A percentile compares a stretch with the other conserved stretches of the same genome.
phyloP scores from a whole-genome alignment of 2,888 invertebrate species.

The Panopea generosa region DNA sequence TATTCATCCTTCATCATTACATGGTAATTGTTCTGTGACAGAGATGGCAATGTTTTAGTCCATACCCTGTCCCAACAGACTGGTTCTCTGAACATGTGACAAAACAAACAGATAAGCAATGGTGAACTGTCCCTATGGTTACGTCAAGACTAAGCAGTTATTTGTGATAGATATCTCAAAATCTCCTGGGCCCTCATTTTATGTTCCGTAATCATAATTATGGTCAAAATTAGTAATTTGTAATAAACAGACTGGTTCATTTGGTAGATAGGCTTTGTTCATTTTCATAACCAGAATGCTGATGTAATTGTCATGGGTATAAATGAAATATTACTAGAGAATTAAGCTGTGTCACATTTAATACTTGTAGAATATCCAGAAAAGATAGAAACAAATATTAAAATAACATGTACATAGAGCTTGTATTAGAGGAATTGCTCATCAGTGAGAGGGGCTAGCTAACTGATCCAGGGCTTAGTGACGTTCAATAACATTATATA shows the following conservation, averaged over 20 bases:
- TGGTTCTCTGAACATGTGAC: conserved; percentile 15
- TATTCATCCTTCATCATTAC: conserved; percentile 17
- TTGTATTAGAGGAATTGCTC: too few species aligned
- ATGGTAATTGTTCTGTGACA: conserved; percentile 23
- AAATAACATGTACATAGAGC: too few species aligned
- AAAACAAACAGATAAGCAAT: conserved; percentile 42
- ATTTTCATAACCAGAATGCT: neutral
- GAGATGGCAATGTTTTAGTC: conserved; percentile 16
- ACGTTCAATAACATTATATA: too few species aligned
- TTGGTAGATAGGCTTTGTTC: conserved; percentile 2
- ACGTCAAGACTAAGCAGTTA: conserved; percentile 17
- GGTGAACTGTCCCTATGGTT: conserved; percentile 37
- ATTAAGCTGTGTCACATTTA: too few species aligned
- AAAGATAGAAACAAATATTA: too few species aligned
- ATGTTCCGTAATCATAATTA: conserved; percentile 30
- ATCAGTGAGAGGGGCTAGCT: too few species aligned
- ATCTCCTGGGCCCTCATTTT: conserved; percentile 8
- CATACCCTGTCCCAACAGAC: conserved; percentile 13
- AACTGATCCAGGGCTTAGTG: too few species aligned
- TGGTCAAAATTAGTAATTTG: conserved; percentile 28
- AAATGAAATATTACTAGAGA: too few species aligned
- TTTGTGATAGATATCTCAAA: conserved; percentile 24
- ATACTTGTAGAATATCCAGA: too few species aligned
- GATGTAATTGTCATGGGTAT: conserved; percentile 8
- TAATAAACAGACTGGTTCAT: neutral